phyloP scores from a whole-genome alignment of 2,888 invertebrate genomes.

The Chrysotoxum bicinctum region DNA sequence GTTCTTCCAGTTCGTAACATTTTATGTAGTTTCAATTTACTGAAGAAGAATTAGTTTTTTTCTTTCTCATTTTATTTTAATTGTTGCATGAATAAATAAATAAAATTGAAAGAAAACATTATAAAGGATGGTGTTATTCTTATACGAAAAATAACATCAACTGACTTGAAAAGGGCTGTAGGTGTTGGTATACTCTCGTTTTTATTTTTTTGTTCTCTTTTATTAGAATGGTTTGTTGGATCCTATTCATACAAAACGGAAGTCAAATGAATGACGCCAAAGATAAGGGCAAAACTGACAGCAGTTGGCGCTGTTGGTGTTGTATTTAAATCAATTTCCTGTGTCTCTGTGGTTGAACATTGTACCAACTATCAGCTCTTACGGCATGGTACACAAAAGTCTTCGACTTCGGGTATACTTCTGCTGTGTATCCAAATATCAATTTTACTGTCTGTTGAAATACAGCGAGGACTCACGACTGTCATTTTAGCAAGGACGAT shows the following conservation, averaged over 20 bases:
- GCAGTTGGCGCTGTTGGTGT: conserved; percentile 37
- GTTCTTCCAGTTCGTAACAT: neutral
- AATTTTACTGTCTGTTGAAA: neutral
- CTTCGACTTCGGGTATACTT: neutral
- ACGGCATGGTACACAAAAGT: neutral
- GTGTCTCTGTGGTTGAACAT: neutral
- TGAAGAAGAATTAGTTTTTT: neutral
- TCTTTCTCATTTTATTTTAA: conserved; percentile 19
- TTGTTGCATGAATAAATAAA: conserved; percentile 34
- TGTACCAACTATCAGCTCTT: neutral
- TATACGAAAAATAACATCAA: conserved; percentile 3
- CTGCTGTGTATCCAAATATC: neutral
- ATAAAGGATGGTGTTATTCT: conserved; percentile 22
- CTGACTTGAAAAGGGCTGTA: conserved; percentile 15
- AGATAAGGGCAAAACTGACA: conserved; percentile 46
- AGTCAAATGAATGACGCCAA: conserved; percentile 47
- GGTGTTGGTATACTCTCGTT: neutral
- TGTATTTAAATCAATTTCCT: conserved; percentile 50
- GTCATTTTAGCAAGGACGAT: conserved; percentile 25
- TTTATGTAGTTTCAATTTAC: conserved; percentile 3
- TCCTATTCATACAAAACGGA: conserved; percentile 42
- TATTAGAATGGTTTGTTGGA: conserved; percentile 17
- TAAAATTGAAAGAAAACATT: conserved; percentile 20
- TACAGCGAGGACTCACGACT: neutral
- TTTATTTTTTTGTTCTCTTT: neutral